Percentiles rank a stretch among this genome's conserved stretches.
phyloP scores from a whole-genome alignment of 2,113 vertebrate genomes.

The Argyrosomus japonicus region DNA sequence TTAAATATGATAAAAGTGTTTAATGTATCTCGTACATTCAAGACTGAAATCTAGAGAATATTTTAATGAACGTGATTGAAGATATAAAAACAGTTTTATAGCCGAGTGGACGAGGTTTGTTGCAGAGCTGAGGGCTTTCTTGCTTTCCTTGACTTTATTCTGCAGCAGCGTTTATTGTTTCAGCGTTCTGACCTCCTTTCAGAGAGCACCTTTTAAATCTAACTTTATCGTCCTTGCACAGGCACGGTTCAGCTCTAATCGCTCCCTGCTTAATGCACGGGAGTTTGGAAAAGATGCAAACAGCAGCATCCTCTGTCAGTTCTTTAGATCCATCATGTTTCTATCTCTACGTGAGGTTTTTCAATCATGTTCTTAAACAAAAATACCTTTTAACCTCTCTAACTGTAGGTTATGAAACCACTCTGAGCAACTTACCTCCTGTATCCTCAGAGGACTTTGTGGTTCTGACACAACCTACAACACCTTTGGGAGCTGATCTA shows the following conservation, averaged over 20 bases:
- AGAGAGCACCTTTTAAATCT: background rate
- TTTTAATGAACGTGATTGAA: background rate
- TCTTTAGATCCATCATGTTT: background rate
- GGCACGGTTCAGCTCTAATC: background rate
- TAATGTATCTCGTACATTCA: background rate
- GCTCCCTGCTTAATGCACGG: background rate
- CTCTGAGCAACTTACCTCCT: conserved; percentile 69
- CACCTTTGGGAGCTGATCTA: conserved; percentile 56
- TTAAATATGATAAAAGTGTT: too few species aligned
- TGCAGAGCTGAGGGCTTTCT: background rate
- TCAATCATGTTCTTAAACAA: background rate
- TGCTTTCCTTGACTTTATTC: conserved; percentile 11
- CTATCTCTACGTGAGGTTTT: background rate
- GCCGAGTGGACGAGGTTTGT: background rate
- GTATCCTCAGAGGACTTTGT: conserved; percentile 54
- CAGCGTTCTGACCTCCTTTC: background rate
- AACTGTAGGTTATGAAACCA: background rate
- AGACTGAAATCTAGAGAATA: too few species aligned
- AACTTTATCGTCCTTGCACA: background rate
- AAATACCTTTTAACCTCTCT: conserved; percentile 23
- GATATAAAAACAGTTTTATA: background rate
- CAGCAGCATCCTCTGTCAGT: background rate
- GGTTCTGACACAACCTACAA: conserved; percentile 44
- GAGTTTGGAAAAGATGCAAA: background rate
- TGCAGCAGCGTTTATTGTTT: background rate